Conservation (phyloP, 2,113 vertebrate species). For the Onychostoma macrolepis region DNA sequence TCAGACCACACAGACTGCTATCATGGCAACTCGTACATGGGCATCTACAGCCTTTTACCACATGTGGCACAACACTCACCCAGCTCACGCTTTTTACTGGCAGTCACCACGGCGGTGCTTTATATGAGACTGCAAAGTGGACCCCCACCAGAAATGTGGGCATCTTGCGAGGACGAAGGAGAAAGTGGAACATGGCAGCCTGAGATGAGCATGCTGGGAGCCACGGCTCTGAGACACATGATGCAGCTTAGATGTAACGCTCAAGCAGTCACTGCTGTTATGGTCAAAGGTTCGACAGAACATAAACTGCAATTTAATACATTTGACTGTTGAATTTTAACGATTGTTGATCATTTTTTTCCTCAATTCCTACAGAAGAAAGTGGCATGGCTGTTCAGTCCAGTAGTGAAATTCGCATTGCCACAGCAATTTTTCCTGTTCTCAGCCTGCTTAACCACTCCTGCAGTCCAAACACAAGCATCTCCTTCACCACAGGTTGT, state of each 20-base stretch:
- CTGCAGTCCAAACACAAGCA: slow-evolving; percentile 87
- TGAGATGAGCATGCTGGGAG: slow-evolving; percentile 77
- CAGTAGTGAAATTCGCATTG: slow-evolving; percentile 81
- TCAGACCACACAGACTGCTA: slow-evolving; percentile 61
- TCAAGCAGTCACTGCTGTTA: slow-evolving; percentile 82
- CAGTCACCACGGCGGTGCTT: slow-evolving; percentile 78
- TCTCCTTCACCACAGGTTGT: slow-evolving; percentile 79
- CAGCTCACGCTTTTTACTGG: slow-evolving; percentile 81
- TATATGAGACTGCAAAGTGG: slow-evolving; percentile 74
- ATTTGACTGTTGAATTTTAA: not conserved
- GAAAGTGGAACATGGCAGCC: slow-evolving; percentile 38
- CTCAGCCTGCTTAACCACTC: slow-evolving; percentile 95
- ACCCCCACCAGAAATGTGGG: slow-evolving; percentile 55
- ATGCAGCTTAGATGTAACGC: slow-evolving; percentile 92
- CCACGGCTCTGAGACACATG: slow-evolving; percentile 85
- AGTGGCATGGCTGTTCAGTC: slow-evolving; percentile 70
- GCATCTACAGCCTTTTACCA: slow-evolving; percentile 83
- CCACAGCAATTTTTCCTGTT: slow-evolving; percentile 88
- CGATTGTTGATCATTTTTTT: not conserved
- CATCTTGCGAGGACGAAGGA: slow-evolving; percentile 25
- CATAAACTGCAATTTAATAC: not conserved
- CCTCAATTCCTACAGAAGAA: slow-evolving; percentile 62
- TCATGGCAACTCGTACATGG: slow-evolving; percentile 75
- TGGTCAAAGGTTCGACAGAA: slow-evolving; percentile 66
- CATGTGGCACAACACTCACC: slow-evolving; percentile 79